Evolutionary conservation across 2,113 vertebrate species (phyloP).

Genomic region (Progne subis): DNA sequence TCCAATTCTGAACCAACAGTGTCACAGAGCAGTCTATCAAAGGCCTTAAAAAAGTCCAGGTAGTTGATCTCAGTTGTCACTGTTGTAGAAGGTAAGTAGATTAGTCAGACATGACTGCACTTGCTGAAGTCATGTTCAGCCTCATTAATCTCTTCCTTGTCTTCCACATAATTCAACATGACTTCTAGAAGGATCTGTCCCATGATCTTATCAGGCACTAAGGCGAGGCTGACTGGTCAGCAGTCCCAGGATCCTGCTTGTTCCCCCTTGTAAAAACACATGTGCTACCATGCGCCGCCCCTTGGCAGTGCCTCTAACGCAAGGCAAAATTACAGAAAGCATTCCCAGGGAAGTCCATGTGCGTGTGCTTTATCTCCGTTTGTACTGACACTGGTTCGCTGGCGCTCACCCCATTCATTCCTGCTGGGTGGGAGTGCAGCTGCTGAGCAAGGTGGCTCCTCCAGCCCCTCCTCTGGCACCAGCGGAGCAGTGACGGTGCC

Average conservation of each 20-base stretch:
- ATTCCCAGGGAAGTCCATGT: background rate
- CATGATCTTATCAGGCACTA: background rate
- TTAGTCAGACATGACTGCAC: background rate
- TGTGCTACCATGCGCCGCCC: fast-evolving
- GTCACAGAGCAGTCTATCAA: background rate
- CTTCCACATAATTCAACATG: background rate
- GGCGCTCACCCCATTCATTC: background rate
- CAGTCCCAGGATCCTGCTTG: background rate
- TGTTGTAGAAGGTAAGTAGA: background rate
- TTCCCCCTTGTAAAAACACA: background rate
- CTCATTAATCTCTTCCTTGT: background rate
- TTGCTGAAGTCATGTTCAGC: background rate
- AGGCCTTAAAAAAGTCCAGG: background rate
- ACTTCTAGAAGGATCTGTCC: background rate
- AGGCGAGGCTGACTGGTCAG: background rate
- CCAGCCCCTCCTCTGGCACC: fast-evolving
- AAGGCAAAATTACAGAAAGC: background rate
- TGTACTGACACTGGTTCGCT: background rate
- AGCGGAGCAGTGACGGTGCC: background rate
- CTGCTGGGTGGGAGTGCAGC: background rate
- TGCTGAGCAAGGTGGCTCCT: background rate
- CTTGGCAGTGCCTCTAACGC: background rate
- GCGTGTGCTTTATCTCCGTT: background rate
- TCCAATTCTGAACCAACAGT: background rate
- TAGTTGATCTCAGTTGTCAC: background rate